phyloP scores from a whole-genome alignment of 2,113 vertebrate species.

The Callocephalon fimbriatum region DNA sequence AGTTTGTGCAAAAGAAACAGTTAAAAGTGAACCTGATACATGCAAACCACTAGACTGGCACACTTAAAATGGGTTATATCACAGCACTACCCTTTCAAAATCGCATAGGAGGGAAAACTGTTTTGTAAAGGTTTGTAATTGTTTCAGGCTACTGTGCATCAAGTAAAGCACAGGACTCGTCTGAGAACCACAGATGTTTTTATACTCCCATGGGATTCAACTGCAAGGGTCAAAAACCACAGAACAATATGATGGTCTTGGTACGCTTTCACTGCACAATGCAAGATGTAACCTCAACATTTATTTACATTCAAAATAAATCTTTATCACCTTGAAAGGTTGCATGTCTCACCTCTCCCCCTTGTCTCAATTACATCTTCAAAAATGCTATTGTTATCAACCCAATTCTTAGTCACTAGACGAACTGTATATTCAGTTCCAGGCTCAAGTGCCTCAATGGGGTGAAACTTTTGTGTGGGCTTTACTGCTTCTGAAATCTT shows the following conservation, averaged over 20 bases:
- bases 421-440: constrained; percentile 87
- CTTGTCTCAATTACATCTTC: constrained; percentile 90
- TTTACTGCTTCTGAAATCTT: constrained; percentile 86
- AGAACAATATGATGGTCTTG: neutral
- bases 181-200: neutral
- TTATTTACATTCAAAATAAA: neutral
- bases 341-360: constrained; percentile 88
- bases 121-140: neutral
- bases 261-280: neutral
- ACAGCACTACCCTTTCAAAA: neutral
- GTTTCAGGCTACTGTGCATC: neutral
- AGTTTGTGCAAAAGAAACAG: neutral
- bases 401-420: constrained; percentile 88
- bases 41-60: neutral
- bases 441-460: constrained; percentile 85
- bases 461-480: constrained; percentile 85
- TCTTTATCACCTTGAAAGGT: neutral
- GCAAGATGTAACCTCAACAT: neutral
- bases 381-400: constrained; percentile 92
- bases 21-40: neutral
- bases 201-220: neutral
- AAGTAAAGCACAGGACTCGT: neutral
- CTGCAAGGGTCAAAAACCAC: neutral
- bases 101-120: neutral
- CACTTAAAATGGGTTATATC: neutral